A percentile compares a stretch with the other conserved stretches of the same genome.
phyloP scores from a whole-genome alignment of 1,140 invertebrate genomes.

The Spodoptera frugiperda region DNA sequence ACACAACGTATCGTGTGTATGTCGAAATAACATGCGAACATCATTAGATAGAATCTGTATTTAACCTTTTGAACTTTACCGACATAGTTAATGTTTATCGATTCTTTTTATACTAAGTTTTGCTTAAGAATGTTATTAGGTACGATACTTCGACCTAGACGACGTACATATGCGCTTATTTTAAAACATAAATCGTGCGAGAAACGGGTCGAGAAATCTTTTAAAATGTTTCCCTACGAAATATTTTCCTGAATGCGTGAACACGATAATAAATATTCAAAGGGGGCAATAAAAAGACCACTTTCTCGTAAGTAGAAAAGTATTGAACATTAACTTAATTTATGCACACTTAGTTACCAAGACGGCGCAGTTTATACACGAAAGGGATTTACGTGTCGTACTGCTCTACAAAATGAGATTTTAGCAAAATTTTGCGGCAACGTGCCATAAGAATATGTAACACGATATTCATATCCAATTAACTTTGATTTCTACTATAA shows the following conservation, averaged over 20 bases:
- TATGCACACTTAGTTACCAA: constrained; percentile 80
- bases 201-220: constrained; percentile 42
- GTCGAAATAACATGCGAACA: background rate
- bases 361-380: constrained; percentile 61
- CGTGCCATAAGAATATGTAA: constrained; percentile 45
- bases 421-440: constrained; percentile 39
- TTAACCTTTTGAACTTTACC: no score
- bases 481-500: background rate
- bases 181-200: constrained; percentile 26
- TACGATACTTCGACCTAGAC: background rate
- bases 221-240: constrained; percentile 52
- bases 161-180: background rate
- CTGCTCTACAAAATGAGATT: constrained; percentile 68
- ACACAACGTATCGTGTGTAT: background rate
- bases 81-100: no score
- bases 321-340: constrained; percentile 84
- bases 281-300: constrained; percentile 77
- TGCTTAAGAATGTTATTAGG: background rate
- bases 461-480: background rate
- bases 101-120: no score
- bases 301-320: constrained; percentile 81
- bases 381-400: constrained; percentile 66
- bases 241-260: constrained; percentile 61
- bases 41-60: no score
- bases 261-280: constrained; percentile 77